Conservation (phyloP, 2,113 vertebrate species). For the Urocitellus parryii region DNA sequence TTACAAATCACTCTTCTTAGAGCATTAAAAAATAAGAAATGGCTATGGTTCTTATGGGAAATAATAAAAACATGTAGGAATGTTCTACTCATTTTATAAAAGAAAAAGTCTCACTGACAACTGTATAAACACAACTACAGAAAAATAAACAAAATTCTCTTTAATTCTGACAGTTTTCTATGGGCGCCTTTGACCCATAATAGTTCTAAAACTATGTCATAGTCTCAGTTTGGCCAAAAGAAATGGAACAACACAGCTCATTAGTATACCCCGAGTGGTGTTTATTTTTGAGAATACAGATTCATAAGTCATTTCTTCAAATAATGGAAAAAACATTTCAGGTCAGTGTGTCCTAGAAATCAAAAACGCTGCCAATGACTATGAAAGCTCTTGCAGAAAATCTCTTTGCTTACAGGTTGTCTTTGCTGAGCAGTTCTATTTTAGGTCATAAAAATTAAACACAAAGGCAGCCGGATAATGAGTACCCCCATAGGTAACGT, state of each 20-base stretch:
- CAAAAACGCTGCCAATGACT: background rate
- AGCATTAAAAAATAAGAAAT: constrained; percentile 44
- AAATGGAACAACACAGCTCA: constrained; percentile 18
- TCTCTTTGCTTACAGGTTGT: background rate
- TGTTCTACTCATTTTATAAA: constrained; percentile 38
- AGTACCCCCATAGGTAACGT: background rate
- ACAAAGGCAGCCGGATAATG: background rate
- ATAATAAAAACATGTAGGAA: constrained; percentile 37
- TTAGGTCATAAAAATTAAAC: background rate
- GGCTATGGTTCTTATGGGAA: constrained; percentile 21
- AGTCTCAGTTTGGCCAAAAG: constrained; percentile 19
- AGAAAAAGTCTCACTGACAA: constrained; percentile 53
- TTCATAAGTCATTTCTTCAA: constrained; percentile 14
- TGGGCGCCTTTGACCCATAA: constrained; percentile 23
- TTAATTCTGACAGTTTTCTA: constrained; percentile 54
- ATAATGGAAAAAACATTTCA: background rate
- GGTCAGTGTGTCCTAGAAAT: constrained; percentile 31
- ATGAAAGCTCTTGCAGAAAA: background rate
- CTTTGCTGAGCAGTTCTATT: background rate
- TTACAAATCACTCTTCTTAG: constrained; percentile 20
- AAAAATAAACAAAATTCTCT: constrained; percentile 49
- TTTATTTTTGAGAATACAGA: constrained; percentile 34
- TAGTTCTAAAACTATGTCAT: constrained; percentile 57
- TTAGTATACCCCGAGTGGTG: background rate
- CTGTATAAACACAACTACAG: constrained; percentile 51